Base-by-base conservation (phyloP, 2,113 vertebrate species). In the Oreochromis niloticus region DNA sequence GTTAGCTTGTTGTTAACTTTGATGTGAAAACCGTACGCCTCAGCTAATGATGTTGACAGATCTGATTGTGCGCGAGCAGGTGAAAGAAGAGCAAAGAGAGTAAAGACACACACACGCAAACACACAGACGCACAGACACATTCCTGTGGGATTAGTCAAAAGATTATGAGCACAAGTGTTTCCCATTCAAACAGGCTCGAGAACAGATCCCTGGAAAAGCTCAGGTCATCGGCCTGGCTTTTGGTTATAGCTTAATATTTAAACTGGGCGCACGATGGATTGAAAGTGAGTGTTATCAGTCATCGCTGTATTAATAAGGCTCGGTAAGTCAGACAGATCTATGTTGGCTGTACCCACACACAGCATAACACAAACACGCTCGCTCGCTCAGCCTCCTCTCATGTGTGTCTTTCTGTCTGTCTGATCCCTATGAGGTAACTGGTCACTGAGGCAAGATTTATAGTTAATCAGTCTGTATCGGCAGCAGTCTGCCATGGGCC, bases 191-290 rank as follows among this genome's bases (percentile, higher is more conserved):
- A 91, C 85, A 85, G 88, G 80, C 89, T 89, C 34, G 68, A 93
- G 83, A 91, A 88, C 90, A 91, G 91, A 90, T 88, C 89, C 63
- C 61, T 88, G 87, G 80, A 90, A 94, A 93, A 93, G 92, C 88
- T 82, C 81, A 82, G 92, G 92, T 93, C 91, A 91, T 34, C 9
- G 9, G 86, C 88, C 79, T 78, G 85, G 91, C 86, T 90, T 84
- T 92, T 85, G 83, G 79, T 95, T 89, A 88, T 96, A 95, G 95
- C 97, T 97, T 98, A 98, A 98, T 98, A 96, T 98, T 98, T 98
- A 98, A 98, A 93, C 97, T 96, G 96, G 95, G 96, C 95, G 97
- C 97, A 94, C 96, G 95, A 97, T 95, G 97, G 95, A 94, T 94
- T 93, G 89, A 93, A 94, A 95, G 86, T 81, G 96, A 97, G 96